phyloP scores from a whole-genome alignment of 2,888 invertebrate genomes.

The Plagodis dolabraria region DNA sequence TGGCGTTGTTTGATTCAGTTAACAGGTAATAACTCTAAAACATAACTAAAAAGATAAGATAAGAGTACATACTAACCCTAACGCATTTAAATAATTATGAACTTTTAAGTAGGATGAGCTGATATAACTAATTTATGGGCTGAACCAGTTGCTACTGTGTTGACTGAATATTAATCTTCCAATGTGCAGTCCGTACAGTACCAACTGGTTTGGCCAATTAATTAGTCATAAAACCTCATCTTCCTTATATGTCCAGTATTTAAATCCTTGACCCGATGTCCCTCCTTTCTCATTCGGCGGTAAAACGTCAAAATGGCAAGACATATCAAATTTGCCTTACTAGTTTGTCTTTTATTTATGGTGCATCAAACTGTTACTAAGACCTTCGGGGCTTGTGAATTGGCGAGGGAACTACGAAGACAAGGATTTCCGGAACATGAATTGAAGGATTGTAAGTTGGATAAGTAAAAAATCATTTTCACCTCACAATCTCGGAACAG shows the following conservation, averaged over 20 bases:
- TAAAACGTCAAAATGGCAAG: constrained; percentile 45
- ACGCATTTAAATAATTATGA: too few species aligned
- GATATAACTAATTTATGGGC: too few species aligned
- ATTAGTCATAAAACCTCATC: constrained; percentile 42
- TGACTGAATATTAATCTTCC: not conserved
- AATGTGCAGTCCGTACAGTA: constrained; percentile 27
- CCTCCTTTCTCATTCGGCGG: constrained; percentile 39
- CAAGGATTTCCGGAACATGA: constrained; percentile 57
- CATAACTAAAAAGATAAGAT: too few species aligned
- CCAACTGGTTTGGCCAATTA: constrained; percentile 46
- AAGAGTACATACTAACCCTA: too few species aligned
- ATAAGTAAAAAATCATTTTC: not conserved
- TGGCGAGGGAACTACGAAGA: constrained; percentile 49
- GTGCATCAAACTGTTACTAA: constrained; percentile 32
- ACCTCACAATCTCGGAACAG: not conserved
- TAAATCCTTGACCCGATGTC: constrained; percentile 50
- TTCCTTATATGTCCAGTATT: constrained; percentile 39
- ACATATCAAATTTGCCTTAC: constrained; percentile 31
- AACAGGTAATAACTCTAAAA: too few species aligned
- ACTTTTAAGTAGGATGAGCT: too few species aligned
- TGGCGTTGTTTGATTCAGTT: too few species aligned
- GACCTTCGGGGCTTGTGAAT: constrained; percentile 52
- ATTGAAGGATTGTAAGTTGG: constrained; percentile 57
- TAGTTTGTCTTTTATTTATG: constrained; percentile 34
- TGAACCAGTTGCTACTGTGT: too few species aligned